Evolutionary conservation across 1,140 invertebrate genomes (phyloP), one percentile per base, ranked within the genome.

Genomic region (Nephotettix cincticeps): DNA sequence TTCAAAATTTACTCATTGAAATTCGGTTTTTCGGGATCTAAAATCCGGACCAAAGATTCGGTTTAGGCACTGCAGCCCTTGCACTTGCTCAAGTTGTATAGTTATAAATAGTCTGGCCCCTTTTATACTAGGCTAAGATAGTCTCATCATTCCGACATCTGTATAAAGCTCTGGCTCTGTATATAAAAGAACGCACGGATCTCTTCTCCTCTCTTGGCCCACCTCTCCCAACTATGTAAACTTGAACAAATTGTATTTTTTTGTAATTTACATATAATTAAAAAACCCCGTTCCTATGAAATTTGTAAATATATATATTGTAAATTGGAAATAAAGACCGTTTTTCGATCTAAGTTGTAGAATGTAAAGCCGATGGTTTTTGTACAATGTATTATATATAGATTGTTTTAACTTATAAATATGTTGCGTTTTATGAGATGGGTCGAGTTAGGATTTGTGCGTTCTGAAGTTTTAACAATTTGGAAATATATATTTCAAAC

Each of bases 221-320:
- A 61, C 56, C 56, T 61, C 56, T 51, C 21, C 17, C 47, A 23
- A 19, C 9, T 65, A 58, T 32, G 61, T 67, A 67, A 9, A 40
- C 32, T 27, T 43, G 36, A 43, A 67, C 64, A 67, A 67, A 67
- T 67, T 67, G 64, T 67, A 67, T 67, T 67, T 67, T 64, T 67
- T 40, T 67, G 64, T 67, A 67, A 67, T 67, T 67, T 67, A 67
- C 32, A 45, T 67, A 43, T 67, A 43, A 43, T 67, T 43, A 67
- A 67, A 43, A 45, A 11, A 67, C 23, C 64, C 64, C 40, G 32
- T 67, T 67, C 64, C 64, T 67, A 67, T 61, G n/a, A 61, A 61
- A 67, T 43, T 67, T 67, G 64, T 67, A 67, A 40, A 67, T 67
- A 67, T 36, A 25, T 21, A 67, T 67, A 61, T 61, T 61, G 64